Conservation (phyloP, 2,113 vertebrate genomes). For the Suricata suricatta region DNA sequence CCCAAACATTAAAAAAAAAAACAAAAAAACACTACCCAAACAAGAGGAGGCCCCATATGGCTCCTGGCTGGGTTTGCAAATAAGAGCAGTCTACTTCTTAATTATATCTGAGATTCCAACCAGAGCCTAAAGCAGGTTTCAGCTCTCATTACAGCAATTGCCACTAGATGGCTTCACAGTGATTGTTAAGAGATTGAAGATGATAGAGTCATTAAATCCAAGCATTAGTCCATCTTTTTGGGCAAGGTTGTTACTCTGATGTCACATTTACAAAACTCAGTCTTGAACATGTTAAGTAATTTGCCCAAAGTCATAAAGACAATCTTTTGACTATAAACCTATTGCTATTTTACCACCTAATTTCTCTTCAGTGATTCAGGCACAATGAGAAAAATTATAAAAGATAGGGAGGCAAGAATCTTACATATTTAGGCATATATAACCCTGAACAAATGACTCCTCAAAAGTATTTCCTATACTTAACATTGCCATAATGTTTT, state of each 20-base stretch:
- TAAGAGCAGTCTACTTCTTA: neutral
- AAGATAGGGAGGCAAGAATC: neutral
- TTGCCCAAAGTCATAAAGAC: neutral
- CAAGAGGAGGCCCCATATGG: neutral
- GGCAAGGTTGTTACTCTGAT: neutral
- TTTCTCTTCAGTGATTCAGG: slow-evolving; percentile 7
- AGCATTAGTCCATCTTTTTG: neutral
- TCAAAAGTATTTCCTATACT: slow-evolving; percentile 21
- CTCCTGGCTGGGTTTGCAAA: neutral
- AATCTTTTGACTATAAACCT: slow-evolving; percentile 15
- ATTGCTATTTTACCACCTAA: slow-evolving; percentile 44
- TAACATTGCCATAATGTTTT: neutral
- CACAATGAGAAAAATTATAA: slow-evolving; percentile 39
- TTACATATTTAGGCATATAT: neutral
- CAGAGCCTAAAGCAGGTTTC: neutral
- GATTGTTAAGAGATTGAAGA: neutral
- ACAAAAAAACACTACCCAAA: neutral
- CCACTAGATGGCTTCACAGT: neutral
- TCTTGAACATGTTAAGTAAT: neutral
- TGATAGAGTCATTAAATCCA: slow-evolving; percentile 12
- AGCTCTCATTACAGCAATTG: neutral
- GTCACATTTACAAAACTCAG: slow-evolving; percentile 28
- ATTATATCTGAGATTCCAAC: neutral
- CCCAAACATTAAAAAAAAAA: too few species aligned
- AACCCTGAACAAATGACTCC: neutral